Evolutionary conservation across 2,888 invertebrate species (phyloP).

Genomic region (Eupithecia subumbrata): DNA sequence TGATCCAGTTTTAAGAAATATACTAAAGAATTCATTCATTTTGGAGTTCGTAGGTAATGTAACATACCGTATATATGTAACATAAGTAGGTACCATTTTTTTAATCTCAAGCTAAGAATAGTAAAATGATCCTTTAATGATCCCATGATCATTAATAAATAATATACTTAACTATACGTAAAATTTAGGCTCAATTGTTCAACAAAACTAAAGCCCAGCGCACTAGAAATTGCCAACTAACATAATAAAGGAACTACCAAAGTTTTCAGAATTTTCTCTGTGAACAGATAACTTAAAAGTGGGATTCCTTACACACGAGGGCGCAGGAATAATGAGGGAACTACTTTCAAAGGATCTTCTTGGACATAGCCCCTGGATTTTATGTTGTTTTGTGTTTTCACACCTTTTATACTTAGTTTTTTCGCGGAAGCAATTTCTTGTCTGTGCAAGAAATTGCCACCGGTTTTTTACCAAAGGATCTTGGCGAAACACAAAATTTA

Average conservation of each 20-base stretch:
- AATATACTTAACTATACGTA: too few species aligned
- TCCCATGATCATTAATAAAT: too few species aligned
- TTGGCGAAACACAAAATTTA: background rate
- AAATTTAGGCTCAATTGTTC: background rate
- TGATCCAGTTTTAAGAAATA: too few species aligned
- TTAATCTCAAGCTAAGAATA: too few species aligned
- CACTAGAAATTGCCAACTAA: slow-evolving; percentile 11
- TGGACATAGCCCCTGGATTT: slow-evolving; percentile 42
- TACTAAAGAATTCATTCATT: too few species aligned
- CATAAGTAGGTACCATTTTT: too few species aligned
- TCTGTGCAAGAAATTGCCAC: background rate
- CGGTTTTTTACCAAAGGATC: background rate
- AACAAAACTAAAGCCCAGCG: background rate
- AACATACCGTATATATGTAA: too few species aligned
- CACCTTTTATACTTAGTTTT: slow-evolving; percentile 9
- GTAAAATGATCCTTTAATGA: too few species aligned
- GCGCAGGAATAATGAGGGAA: slow-evolving; percentile 75
- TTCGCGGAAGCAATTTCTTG: background rate
- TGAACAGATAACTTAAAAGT: slow-evolving; percentile 42
- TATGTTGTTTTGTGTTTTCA: slow-evolving; percentile 12
- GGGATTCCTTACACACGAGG: slow-evolving; percentile 64
- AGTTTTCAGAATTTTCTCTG: slow-evolving; percentile 29
- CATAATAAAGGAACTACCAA: slow-evolving; percentile 19
- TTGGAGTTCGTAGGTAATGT: too few species aligned
- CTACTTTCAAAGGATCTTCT: slow-evolving; percentile 57